Conservation (phyloP, 2,113 vertebrate genomes). For the Stegostoma tigrinum region DNA sequence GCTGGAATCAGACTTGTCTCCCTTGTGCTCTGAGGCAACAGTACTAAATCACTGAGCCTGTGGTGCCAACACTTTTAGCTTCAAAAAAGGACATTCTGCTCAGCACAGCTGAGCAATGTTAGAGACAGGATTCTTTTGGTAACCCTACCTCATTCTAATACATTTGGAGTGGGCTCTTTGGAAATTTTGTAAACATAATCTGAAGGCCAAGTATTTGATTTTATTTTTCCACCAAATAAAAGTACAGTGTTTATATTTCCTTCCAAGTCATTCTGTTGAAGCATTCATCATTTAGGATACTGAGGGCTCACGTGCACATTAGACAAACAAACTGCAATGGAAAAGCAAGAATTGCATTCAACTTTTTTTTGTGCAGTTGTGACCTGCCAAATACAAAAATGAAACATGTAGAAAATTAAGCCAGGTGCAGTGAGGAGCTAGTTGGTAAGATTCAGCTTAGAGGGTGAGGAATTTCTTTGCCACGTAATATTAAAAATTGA, state of each 20-base stretch:
- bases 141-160: neutral
- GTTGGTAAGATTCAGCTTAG: neutral
- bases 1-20: too few relatives aligned
- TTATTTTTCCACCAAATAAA: neutral
- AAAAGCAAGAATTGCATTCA: neutral
- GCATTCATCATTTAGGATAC: neutral
- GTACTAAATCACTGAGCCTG: too few relatives aligned
- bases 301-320: neutral
- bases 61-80: too few relatives aligned
- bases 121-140: neutral
- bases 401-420: neutral
- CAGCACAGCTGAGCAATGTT: neutral
- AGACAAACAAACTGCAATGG: neutral
- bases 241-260: neutral
- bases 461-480: neutral
- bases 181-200: neutral
- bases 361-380: neutral
- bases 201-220: neutral
- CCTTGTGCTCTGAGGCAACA: too few relatives aligned
- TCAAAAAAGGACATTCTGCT: neutral
- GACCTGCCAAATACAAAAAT: neutral
- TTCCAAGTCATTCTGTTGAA: neutral
- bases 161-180: neutral
- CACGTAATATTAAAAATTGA: neutral
- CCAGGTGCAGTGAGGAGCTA: neutral